These are phyloP conservation scores for Acanthoscelides obtectus DNA, from an alignment of 2,888 invertebrate genomes.

Conservation along the genomic window DNA sequence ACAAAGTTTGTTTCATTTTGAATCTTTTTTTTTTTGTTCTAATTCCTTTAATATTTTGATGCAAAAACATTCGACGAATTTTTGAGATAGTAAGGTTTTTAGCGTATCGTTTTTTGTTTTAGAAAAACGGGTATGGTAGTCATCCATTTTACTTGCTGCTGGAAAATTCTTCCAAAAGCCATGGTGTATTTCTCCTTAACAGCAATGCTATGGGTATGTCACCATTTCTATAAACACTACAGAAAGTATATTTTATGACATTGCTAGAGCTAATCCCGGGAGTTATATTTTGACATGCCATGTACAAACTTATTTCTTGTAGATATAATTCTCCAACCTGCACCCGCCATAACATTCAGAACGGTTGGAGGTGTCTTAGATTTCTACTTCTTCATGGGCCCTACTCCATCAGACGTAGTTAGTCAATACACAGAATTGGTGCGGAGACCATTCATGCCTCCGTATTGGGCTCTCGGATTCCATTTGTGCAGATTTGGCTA, in stretches of 20 bases:
- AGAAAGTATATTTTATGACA: too few relatives aligned
- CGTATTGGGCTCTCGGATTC: constrained; percentile 85
- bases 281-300: too few relatives aligned
- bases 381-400: constrained; percentile 74
- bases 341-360: constrained; percentile 77
- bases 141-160: constrained; percentile 78
- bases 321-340: constrained; percentile 77
- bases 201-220: constrained; percentile 79
- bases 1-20: too few relatives aligned
- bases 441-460: constrained; percentile 76
- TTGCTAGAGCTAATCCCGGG: too few relatives aligned
- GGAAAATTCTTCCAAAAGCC: constrained; percentile 63
- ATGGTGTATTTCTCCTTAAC: constrained; percentile 75
- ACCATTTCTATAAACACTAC: neutral
- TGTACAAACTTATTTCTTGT: constrained; percentile 25
- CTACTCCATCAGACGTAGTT: constrained; percentile 63
- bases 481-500: constrained; percentile 71
- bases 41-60: constrained; percentile 9
- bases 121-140: constrained; percentile 73
- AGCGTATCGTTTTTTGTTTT: constrained; percentile 15
- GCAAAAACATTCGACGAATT: too few relatives aligned
- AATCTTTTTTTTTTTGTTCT: constrained; percentile 5
- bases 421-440: constrained; percentile 65
- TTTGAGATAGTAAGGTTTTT: too few relatives aligned
- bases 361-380: constrained; percentile 78